These are phyloP conservation scores for Epizoanthus rinbou DNA, from an alignment of 92 coral and sea anemone genomes.

Conservation along the genomic window DNA sequence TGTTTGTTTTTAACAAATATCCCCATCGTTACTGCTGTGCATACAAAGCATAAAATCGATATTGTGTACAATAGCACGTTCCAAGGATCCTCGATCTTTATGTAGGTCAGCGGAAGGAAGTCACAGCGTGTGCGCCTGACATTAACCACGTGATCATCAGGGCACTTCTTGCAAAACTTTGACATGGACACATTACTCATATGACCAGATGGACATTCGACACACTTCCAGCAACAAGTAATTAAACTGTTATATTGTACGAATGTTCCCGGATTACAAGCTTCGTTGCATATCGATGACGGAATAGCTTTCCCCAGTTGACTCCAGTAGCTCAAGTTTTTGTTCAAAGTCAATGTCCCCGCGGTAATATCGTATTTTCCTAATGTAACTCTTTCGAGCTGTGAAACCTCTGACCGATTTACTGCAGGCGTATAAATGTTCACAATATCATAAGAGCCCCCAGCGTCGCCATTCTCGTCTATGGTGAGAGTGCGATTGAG, in stretches of 20 bases:
- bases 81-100: conserved; percentile 67
- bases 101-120: conserved; percentile 61
- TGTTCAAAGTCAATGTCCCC: neutral
- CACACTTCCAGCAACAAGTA: conserved; percentile 82
- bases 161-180: conserved; percentile 62
- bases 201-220: conserved; percentile 55
- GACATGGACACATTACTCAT: conserved; percentile 62
- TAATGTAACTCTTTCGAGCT: neutral
- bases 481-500: conserved; percentile 51
- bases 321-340: conserved; percentile 42
- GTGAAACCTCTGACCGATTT: neutral
- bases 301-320: neutral
- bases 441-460: conserved; percentile 61
- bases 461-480: conserved; percentile 65
- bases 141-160: conserved; percentile 48
- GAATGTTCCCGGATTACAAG: conserved; percentile 68
- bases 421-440: conserved; percentile 34
- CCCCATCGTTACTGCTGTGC: conserved; percentile 48
- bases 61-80: conserved; percentile 53
- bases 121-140: conserved; percentile 58
- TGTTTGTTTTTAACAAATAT: conserved; percentile 61
- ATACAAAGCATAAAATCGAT: conserved; percentile 50
- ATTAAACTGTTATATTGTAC: conserved; percentile 47
- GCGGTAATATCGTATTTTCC: neutral
- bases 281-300: conserved; percentile 55